These are phyloP conservation scores for Platycercus adscitus DNA, from an alignment of 2,113 vertebrate species.

Conservation along the genomic window DNA sequence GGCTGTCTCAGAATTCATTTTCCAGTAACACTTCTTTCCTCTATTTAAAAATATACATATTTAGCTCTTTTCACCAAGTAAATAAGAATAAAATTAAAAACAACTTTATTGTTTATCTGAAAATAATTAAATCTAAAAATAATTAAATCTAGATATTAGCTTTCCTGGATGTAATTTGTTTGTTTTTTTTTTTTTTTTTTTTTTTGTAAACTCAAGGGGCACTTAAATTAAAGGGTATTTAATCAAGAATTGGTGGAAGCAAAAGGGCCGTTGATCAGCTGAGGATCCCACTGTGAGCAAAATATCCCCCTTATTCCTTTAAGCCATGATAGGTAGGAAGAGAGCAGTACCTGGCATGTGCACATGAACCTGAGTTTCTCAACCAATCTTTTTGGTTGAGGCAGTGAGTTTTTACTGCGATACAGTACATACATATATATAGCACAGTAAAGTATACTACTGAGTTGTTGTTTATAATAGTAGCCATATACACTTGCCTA, in stretches of 20 bases:
- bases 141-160: background rate
- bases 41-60: background rate
- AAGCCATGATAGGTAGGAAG: background rate
- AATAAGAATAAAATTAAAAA: constrained; percentile 12
- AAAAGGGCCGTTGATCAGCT: background rate
- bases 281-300: background rate
- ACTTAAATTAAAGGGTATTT: background rate
- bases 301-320: background rate
- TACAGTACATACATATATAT: background rate
- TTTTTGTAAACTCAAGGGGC: background rate
- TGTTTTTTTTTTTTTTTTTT: background rate
- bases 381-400: background rate
- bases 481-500: background rate
- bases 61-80: background rate
- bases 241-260: background rate
- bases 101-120: background rate
- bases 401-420: background rate
- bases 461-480: background rate
- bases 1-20: constrained; percentile 1
- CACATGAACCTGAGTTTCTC: background rate
- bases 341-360: background rate
- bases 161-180: background rate
- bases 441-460: background rate
- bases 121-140: background rate
- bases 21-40: background rate